Percentiles rank a stretch among this genome's conserved stretches.
phyloP scores from a whole-genome alignment of 2,113 vertebrate species.

The Ageneiosus marmoratus region DNA sequence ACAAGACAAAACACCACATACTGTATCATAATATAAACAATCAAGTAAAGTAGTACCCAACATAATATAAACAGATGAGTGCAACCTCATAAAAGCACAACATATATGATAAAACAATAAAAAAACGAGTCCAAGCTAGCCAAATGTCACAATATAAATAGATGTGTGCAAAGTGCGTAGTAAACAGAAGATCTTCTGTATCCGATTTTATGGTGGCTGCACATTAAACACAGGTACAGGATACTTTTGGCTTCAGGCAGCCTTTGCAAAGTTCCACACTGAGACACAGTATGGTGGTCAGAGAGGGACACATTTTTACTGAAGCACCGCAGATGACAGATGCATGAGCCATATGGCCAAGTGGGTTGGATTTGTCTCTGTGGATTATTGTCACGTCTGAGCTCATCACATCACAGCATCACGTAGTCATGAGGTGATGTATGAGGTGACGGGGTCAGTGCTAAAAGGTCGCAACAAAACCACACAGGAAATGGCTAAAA shows the following conservation, averaged over 20 bases:
- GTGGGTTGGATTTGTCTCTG: slow-evolving; percentile 33
- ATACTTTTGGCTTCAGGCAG: not conserved
- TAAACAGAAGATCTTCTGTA: not conserved
- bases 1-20: not conserved
- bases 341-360: slow-evolving; percentile 52
- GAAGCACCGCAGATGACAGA: slow-evolving; percentile 47
- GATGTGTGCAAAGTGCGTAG: no score
- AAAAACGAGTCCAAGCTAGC: no score
- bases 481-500: not conserved
- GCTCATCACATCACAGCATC: slow-evolving; percentile 31
- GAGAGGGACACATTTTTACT: slow-evolving; percentile 32
- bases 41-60: not conserved
- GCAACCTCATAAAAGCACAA: no score
- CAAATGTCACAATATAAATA: no score
- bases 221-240: slow-evolving; percentile 10
- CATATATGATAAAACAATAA: no score
- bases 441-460: slow-evolving; percentile 17
- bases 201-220: not conserved
- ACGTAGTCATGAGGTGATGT: slow-evolving; percentile 7
- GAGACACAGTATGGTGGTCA: slow-evolving; percentile 37
- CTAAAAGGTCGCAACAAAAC: slow-evolving; percentile 30
- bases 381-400: slow-evolving; percentile 29
- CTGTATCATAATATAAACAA: not conserved
- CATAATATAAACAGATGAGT: not conserved
- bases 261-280: slow-evolving; percentile 7